Conservation (phyloP, 2,113 vertebrate species). For the Syrrhaptes paradoxus region DNA sequence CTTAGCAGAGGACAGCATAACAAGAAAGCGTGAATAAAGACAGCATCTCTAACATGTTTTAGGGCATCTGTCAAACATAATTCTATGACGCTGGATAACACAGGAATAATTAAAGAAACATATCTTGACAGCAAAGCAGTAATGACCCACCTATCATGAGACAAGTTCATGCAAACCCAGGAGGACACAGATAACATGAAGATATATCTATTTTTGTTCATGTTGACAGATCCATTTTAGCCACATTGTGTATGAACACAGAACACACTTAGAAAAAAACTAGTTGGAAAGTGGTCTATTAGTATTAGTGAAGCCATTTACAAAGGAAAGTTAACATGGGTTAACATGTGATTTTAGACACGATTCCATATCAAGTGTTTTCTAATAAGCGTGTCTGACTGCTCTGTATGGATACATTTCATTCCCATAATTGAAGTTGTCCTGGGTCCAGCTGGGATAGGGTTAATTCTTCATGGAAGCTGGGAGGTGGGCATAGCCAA, state of each 20-base stretch:
- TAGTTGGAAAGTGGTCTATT: neutral
- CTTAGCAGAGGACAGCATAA: neutral
- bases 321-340: neutral
- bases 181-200: neutral
- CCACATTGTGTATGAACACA: neutral
- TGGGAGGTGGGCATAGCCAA: too few species aligned
- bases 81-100: neutral
- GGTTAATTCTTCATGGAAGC: too few species aligned
- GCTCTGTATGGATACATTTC: neutral
- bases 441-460: too few species aligned
- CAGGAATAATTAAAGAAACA: neutral
- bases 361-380: fast-evolving
- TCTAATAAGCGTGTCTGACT: neutral
- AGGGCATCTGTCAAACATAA: neutral
- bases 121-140: neutral
- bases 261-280: neutral
- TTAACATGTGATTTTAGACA: neutral
- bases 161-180: neutral
- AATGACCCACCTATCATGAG: neutral
- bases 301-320: neutral
- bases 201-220: neutral
- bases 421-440: neutral
- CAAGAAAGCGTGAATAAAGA: neutral
- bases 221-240: neutral
- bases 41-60: neutral